Evolutionary conservation across 2,888 invertebrate genomes (phyloP), one percentile per base, ranked within the genome.

Genomic region (Pammene fasciana): DNA sequence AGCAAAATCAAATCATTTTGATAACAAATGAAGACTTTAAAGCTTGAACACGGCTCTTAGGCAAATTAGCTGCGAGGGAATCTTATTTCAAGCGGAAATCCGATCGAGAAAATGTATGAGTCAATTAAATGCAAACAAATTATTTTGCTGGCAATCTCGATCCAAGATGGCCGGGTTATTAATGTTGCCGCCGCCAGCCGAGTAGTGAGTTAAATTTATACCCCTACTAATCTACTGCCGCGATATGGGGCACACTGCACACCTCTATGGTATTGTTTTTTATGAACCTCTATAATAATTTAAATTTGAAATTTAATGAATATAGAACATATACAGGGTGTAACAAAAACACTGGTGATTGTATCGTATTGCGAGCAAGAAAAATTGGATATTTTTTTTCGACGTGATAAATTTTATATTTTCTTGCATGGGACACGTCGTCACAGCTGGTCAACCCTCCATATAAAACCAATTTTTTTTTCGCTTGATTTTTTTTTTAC

Each of bases 181-280:
- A 68, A 68, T 68, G 68, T 57, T 50, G 68, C 68, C 62, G 62
- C 61, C 68, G 48, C 62, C 64, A 52, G 64, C 56, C 68, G 62
- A 68, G 68, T 68, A 68, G 68, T 68, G 68, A 68, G 68, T 68
- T 68, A 68, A 68, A 68, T 68, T 68, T 68, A 68, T 68, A 68
- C 38, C 64, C 56, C 41, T 43, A 64, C 68, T 68, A 68, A 68
- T 68, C 68, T 68, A 68, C 68, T 68, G 68, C 57, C 50, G 50
- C 41, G 68, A 36, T 34, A 16, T n/a, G 14, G 41, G 13, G 64
- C 18, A 43, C 61, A 50, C 56, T 68, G 68, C 64, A n/a, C 43
- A 52, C 65, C 36, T 13, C 11, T 14, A 5, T 4, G 26, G 26
- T 26, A 26, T 26, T n/a, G n/a, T 26, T 26, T 3, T 26, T 26